A percentile compares a stretch with the other conserved stretches of the same genome.
These are phyloP conservation scores for Halcyon chelicuti DNA, from an alignment of 2,797 vertebrate genomes.

Conservation along the genomic window DNA sequence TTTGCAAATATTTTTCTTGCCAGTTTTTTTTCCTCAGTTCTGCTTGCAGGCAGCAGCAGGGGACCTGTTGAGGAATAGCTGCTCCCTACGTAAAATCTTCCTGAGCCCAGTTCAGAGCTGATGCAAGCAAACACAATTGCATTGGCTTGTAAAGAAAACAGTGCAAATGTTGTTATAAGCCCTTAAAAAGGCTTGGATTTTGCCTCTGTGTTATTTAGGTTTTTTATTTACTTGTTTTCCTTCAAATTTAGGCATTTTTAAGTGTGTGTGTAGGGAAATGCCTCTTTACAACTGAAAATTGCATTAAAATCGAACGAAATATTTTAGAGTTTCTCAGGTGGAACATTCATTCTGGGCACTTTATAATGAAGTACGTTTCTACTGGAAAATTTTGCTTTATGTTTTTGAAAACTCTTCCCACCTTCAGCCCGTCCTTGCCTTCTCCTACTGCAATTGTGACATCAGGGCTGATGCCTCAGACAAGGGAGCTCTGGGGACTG, in stretches of 20 bases:
- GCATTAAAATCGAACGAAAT: fast-evolving
- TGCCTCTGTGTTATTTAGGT: not conserved
- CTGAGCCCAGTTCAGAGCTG: not conserved
- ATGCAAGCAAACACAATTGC: not conserved
- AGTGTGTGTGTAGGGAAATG: not conserved
- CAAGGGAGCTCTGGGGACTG: not conserved
- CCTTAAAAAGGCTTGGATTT: not conserved
- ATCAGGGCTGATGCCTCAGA: not conserved
- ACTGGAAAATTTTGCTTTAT: not conserved
- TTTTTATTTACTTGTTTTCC: not conserved
- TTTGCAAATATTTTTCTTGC: not conserved
- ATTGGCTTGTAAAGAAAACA: not conserved
- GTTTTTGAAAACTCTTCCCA: not conserved
- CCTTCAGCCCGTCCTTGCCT: not conserved
- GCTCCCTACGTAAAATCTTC: not conserved
- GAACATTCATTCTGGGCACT: not conserved
- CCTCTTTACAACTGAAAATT: not conserved
- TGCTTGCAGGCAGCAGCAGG: not conserved
- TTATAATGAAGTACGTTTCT: not conserved
- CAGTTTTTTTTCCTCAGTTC: not conserved
- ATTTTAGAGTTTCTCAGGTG: fast-evolving
- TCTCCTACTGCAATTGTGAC: fast-evolving
- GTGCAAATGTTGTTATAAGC: not conserved
- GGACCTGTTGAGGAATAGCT: not conserved
- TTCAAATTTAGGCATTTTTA: not conserved